phyloP scores from a whole-genome alignment of 2,888 invertebrate genomes.

The Sminthurinus aureus region DNA sequence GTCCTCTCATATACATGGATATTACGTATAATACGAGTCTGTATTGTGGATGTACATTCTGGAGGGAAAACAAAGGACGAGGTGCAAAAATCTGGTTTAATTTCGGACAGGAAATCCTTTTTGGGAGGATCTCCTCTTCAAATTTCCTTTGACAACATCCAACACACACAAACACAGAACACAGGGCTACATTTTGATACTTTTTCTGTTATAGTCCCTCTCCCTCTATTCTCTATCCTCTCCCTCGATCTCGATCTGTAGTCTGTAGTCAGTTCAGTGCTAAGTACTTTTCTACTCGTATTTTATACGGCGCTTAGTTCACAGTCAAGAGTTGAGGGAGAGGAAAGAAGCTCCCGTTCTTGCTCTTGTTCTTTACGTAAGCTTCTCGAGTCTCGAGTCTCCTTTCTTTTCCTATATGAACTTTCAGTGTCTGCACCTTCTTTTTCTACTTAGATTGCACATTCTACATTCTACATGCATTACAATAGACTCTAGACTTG shows the following conservation, averaged over 20 bases:
- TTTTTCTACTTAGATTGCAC: background rate
- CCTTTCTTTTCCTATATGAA: background rate
- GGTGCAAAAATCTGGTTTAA: conserved; percentile 35
- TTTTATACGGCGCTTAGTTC: no score
- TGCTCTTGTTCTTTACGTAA: conserved; percentile 12
- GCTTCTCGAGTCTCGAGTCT: background rate
- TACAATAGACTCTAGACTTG: no score
- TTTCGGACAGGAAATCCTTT: conserved; percentile 32
- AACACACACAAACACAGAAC: background rate
- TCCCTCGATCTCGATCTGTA: no score
- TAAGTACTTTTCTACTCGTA: no score
- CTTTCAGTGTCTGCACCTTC: background rate
- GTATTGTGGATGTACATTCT: background rate
- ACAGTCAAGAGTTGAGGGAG: no score
- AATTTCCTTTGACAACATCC: conserved; percentile 20
- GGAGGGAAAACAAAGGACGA: conserved; percentile 9
- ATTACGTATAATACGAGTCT: no score
- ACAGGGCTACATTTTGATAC: background rate
- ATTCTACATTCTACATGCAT: no score
- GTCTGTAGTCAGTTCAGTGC: no score
- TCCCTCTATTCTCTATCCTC: no score
- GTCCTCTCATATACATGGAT: background rate
- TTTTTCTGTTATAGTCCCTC: background rate
- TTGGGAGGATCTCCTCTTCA: conserved; percentile 1
- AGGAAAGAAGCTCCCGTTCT: no score